Conservation (phyloP, 1,140 invertebrate species). For the Nilaparvata lugens region DNA sequence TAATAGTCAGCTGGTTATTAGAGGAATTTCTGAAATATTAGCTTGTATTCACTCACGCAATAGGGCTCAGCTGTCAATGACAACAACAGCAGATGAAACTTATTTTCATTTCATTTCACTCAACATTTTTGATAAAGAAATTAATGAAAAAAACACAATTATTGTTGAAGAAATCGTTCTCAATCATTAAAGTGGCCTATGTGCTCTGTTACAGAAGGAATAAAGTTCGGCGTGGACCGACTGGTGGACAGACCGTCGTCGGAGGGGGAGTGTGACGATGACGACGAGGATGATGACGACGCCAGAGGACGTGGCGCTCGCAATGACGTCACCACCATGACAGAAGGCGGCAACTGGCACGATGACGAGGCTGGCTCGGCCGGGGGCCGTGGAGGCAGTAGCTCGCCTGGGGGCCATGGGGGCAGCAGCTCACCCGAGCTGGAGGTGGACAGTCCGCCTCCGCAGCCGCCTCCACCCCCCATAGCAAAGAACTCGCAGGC, state of each 20-base stretch:
- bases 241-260: slow-evolving; percentile 36
- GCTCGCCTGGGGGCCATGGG: slow-evolving; percentile 23
- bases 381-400: slow-evolving; percentile 22
- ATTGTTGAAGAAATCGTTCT: no score
- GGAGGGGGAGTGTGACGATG: slow-evolving; percentile 20
- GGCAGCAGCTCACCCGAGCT: slow-evolving; percentile 49
- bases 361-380: slow-evolving; percentile 21
- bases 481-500: slow-evolving; percentile 44
- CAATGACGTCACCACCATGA: slow-evolving; percentile 48
- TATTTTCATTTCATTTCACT: no score
- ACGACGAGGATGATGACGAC: slow-evolving; percentile 20
- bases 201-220: slow-evolving; percentile 47
- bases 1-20: no score
- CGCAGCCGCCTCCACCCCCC: slow-evolving; percentile 34
- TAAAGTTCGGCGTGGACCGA: slow-evolving; percentile 62
- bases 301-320: slow-evolving; percentile 25
- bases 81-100: no score
- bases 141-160: no score
- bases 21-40: no score
- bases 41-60: no score
- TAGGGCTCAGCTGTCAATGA: no score
- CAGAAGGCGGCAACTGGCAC: slow-evolving; percentile 30
- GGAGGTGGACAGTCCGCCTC: slow-evolving; percentile 57
- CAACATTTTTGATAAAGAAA: no score
- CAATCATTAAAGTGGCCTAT: no score